Base-by-base conservation (phyloP, 2,888 invertebrate species). In the Salticus scenicus region DNA sequence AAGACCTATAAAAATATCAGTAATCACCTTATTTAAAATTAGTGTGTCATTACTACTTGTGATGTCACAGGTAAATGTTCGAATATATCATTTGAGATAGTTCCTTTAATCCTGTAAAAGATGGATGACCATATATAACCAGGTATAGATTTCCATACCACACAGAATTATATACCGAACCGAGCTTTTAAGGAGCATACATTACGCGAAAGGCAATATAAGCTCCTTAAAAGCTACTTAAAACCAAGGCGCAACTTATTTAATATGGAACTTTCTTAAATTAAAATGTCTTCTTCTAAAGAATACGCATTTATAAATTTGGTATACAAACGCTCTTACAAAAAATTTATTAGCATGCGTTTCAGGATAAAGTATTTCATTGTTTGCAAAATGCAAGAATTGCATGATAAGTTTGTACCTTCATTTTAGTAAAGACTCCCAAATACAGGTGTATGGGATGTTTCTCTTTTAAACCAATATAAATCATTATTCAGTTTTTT, bases 1-100 rank as follows among this genome's bases (percentile, higher is more conserved):
- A 63, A 12, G 63, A 78, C 2, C 27, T 71, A 71, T 70, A 87
- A 72, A 72, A 82, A 47, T 88, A 67, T 88, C 87, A 0, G 64
- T 47, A n/a, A 72, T 87, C 20, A 77, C 69, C 17, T 86, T 64
- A 10, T 70, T n/a, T 14, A 88, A 37, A 31, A 87, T 80, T 24
- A 14, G 27, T 82, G 33, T 47, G 71, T 66, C 66, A 80, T 64
- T 24, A 80, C 47, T 4, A 72, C 33, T 70, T 67, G 41, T 63
- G 74, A 63, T 31, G 80, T 66, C 37, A 47, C 0, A 24, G 14
- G 20, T 0, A 80, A 37, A 20, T 69, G 37, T 57, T 69, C 47
- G 63, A 42, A 67, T 41, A 74, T 30, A n/a, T 37, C 24, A 51
- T 77, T 64, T 28, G 80, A 69, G 42, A 47, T 24, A n/a, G 47